phyloP scores from a whole-genome alignment of 1,140 invertebrate species.

The Caenorhabditis remanei region DNA sequence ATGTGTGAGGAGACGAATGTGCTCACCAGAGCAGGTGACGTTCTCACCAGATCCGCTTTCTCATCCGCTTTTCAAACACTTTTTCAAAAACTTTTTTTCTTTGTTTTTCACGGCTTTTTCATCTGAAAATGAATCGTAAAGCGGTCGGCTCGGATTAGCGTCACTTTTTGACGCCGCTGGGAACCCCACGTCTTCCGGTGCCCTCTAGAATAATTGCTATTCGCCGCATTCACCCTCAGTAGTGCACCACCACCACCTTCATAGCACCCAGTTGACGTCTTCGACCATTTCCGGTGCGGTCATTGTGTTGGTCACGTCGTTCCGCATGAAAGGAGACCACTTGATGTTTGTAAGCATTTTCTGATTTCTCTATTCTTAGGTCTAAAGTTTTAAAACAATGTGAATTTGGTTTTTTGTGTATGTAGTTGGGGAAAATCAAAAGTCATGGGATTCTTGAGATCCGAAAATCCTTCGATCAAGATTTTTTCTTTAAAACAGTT shows the following conservation, averaged over 20 bases:
- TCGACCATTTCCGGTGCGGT: slow-evolving; percentile 32
- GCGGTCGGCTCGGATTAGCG: slow-evolving; percentile 28
- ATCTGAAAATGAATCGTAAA: slow-evolving; percentile 9
- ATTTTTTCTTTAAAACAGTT: too few relatives aligned
- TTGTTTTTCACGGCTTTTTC: neutral
- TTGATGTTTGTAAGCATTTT: neutral
- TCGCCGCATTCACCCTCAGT: neutral
- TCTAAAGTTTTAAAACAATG: too few relatives aligned
- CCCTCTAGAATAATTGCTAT: neutral
- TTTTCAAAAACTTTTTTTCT: too few relatives aligned
- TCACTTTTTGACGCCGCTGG: slow-evolving; percentile 6
- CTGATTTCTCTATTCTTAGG: neutral
- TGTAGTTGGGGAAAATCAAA: too few relatives aligned
- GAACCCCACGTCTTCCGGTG: neutral
- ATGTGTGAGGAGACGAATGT: slow-evolving; percentile 73
- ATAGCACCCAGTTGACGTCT: neutral
- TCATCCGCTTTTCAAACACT: slow-evolving; percentile 28
- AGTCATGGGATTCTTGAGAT: too few relatives aligned
- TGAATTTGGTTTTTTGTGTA: too few relatives aligned
- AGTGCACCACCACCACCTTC: neutral
- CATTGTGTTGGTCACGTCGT: slow-evolving; percentile 37
- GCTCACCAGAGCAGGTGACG: slow-evolving; percentile 68
- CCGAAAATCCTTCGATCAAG: too few relatives aligned
- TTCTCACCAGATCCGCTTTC: neutral
- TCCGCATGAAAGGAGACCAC: slow-evolving; percentile 20